A percentile compares a stretch with the other conserved stretches of the same genome.
These are phyloP conservation scores for Gortyna flavago DNA, from an alignment of 2,888 invertebrate genomes.

Conservation along the genomic window DNA sequence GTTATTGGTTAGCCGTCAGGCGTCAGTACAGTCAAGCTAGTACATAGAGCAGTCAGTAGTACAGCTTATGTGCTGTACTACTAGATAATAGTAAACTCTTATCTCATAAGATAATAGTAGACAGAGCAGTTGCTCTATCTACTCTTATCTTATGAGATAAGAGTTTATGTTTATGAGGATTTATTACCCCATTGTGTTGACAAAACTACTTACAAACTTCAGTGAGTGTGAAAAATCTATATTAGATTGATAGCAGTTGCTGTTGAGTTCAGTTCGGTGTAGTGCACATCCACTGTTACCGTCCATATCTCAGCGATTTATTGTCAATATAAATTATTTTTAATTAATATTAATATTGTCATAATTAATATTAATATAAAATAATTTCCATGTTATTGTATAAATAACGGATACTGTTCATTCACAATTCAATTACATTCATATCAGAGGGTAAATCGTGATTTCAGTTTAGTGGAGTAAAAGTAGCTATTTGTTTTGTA, in stretches of 20 bases:
- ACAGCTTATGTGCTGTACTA: too few species aligned
- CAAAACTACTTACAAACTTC: constrained; percentile 38
- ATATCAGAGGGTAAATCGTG: not conserved
- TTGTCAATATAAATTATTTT: too few species aligned
- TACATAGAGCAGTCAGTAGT: not conserved
- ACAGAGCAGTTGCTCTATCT: too few species aligned
- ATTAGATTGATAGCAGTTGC: constrained; percentile 2
- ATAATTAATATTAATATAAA: constrained; percentile 34
- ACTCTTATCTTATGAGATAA: too few species aligned
- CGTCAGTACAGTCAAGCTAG: not conserved
- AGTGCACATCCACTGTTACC: constrained; percentile 29
- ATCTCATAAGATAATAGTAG: too few species aligned
- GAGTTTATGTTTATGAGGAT: constrained; percentile 11
- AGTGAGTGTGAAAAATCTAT: constrained; percentile 13
- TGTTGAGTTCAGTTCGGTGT: constrained; percentile 1
- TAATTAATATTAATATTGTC: too few species aligned
- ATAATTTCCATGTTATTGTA: not conserved
- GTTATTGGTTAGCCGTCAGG: not conserved
- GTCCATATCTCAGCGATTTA: constrained; percentile 11
- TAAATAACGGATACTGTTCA: constrained; percentile 26
- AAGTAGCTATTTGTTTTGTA: not conserved
- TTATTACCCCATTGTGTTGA: constrained; percentile 47
- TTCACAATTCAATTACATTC: constrained; percentile 2
- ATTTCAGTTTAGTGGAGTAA: not conserved
- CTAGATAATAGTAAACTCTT: too few species aligned